Evolutionary conservation across 1,140 invertebrate species (phyloP).

Genomic region (Hesperophylax magnus): DNA sequence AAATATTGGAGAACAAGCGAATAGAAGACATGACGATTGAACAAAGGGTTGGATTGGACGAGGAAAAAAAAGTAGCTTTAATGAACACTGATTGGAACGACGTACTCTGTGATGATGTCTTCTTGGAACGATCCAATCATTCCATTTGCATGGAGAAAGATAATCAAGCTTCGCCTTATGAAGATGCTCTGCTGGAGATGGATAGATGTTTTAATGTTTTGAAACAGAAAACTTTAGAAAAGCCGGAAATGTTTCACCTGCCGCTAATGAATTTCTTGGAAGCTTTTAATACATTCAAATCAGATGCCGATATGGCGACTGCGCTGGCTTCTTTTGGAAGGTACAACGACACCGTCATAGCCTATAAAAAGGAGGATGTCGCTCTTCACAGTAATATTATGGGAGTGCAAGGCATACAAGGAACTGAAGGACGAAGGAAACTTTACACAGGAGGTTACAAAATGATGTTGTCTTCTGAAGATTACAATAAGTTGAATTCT

Average conservation of each 20-base stretch:
- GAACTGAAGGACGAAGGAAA: neutral
- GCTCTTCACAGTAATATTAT: neutral
- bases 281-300: conserved; percentile 18
- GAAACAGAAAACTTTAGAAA: conserved; percentile 21
- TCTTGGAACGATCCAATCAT: conserved; percentile 29
- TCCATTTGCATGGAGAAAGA: conserved; percentile 29
- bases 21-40: neutral
- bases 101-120: conserved; percentile 31
- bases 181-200: conserved; percentile 21
- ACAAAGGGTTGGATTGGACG: neutral
- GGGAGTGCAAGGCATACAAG: neutral
- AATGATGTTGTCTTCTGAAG: neutral
- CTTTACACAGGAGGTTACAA: neutral
- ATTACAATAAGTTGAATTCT: conserved; percentile 1
- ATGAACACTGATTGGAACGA: conserved; percentile 17
- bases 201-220: conserved; percentile 16
- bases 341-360: conserved; percentile 5
- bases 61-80: conserved; percentile 24
- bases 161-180: neutral
- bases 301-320: conserved; percentile 6
- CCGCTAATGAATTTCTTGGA: conserved; percentile 30
- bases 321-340: conserved; percentile 15
- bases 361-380: conserved; percentile 24
- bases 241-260: conserved; percentile 16
- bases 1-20: conserved; percentile 13